Evolutionary conservation across 2,888 invertebrate genomes (phyloP), one percentile per base, ranked within the genome.

Genomic region (Deilephila porcellus): DNA sequence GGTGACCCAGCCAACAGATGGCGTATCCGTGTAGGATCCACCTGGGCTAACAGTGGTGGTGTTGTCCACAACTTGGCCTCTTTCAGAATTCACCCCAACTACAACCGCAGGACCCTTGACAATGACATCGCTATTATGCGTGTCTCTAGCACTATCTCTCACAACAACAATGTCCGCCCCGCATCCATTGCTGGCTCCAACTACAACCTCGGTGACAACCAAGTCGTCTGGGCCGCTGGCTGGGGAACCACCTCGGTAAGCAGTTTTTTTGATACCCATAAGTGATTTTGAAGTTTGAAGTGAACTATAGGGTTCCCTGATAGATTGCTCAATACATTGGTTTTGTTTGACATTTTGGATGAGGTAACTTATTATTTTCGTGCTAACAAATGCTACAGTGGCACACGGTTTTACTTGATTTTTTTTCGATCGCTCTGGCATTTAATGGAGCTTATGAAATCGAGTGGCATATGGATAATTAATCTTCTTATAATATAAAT

Each of bases 201-300:
- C 60, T 86, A 86, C 74, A 82, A 85, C 64, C 78, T 90, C 6
- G 83, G 77, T 4, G 88, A 86, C 34, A 86, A 90, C 74, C 83
- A 84, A 60, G 78, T 79, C 5, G 89, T 91, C 2, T 86, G 89
- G 83, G 89, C 92, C 20, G 84, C 87, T 59, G 95, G 95, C 76
- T 94, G 93, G 93, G 93, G 93, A n/a, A 73, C 75, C 0, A 87
- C 80, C 62, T 78, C 78, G 32, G 89, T 90, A 77, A 86, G 86
- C 83, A 14, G 25, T 25, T 60, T 8, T 29, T 73, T 59, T 53
- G 20, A 56, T 37, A 56, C 6, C 20, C 6, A n/a, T 56, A n/a
- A 6, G 5, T n/a, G n/a, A 56, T 56, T 56, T 56, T 56, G 56
- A n/a, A 2, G 3, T 45, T 45, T 14, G 14, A 45, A 45, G 14